Conservation (phyloP, 2,888 invertebrate species). For the Hemistola chrysoprasaria region DNA sequence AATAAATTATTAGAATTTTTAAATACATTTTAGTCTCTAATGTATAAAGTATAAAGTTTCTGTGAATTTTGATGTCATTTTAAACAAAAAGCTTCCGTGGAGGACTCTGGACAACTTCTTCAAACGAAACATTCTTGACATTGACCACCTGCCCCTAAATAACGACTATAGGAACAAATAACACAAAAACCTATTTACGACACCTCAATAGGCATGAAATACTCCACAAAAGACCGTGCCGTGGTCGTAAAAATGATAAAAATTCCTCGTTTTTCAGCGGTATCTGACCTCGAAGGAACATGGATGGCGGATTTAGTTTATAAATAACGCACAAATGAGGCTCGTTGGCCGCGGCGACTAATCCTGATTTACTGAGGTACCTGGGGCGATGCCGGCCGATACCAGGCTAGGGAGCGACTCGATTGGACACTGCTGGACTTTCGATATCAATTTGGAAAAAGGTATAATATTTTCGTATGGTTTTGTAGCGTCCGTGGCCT, state of each 20-base stretch:
- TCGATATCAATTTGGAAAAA: too few species aligned
- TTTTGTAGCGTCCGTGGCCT: too few species aligned
- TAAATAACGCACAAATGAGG: constrained; percentile 75
- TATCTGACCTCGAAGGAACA: constrained; percentile 28
- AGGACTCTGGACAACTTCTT: not conserved
- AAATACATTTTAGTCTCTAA: too few species aligned
- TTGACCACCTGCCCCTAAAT: not conserved
- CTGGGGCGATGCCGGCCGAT: constrained; percentile 42
- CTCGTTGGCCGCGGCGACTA: constrained; percentile 58
- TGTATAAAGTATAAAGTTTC: too few species aligned
- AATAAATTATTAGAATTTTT: too few species aligned
- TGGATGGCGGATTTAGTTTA: constrained; percentile 57
- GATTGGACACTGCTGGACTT: too few species aligned
- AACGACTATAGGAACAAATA: not conserved
- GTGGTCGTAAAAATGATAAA: constrained; percentile 45
- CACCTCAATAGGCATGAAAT: constrained; percentile 23
- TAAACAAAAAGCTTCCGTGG: too few species aligned
- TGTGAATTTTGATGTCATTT: too few species aligned
- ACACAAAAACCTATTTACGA: constrained; percentile 6
- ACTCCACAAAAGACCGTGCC: constrained; percentile 29
- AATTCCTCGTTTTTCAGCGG: constrained; percentile 45
- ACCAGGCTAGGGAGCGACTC: constrained; percentile 15
- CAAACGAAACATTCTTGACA: not conserved
- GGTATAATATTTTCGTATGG: too few species aligned
- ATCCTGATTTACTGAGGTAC: constrained; percentile 74